Conservation (phyloP, 2,888 invertebrate species). For the Spilosoma lubricipeda region DNA sequence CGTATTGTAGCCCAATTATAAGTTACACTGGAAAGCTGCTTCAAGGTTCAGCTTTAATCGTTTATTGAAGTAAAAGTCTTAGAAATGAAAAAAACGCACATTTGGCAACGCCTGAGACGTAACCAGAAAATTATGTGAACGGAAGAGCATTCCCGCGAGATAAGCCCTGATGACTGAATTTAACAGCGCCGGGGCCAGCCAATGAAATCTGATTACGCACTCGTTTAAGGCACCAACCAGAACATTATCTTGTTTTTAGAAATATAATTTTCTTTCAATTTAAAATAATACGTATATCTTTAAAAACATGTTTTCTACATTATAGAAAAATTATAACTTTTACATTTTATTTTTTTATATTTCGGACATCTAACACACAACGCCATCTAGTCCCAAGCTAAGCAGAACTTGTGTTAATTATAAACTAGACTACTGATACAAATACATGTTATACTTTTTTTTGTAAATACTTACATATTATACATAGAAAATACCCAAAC, state of each 20-base stretch:
- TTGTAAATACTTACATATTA: too few species aligned
- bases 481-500: too few species aligned
- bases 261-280: not conserved
- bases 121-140: conserved; percentile 1
- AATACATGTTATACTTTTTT: too few species aligned
- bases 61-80: not conserved
- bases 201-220: conserved; percentile 2
- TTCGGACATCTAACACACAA: too few species aligned
- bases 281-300: not conserved
- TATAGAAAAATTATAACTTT: not conserved
- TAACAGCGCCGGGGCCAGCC: not conserved
- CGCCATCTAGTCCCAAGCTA: too few species aligned
- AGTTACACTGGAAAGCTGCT: not conserved
- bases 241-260: not conserved
- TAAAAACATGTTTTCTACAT: not conserved
- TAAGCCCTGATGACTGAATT: conserved; percentile 1
- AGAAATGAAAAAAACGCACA: not conserved
- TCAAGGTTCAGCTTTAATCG: not conserved
- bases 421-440: too few species aligned
- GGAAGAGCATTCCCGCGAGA: not conserved
- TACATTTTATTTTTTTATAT: too few species aligned
- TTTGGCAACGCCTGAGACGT: not conserved
- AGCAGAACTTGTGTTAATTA: too few species aligned
- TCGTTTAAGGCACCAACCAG: not conserved
- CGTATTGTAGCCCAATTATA: too few species aligned